These are phyloP conservation scores for Sphaeramia orbicularis DNA, from an alignment of 2,797 vertebrate species.

Conservation along the genomic window DNA sequence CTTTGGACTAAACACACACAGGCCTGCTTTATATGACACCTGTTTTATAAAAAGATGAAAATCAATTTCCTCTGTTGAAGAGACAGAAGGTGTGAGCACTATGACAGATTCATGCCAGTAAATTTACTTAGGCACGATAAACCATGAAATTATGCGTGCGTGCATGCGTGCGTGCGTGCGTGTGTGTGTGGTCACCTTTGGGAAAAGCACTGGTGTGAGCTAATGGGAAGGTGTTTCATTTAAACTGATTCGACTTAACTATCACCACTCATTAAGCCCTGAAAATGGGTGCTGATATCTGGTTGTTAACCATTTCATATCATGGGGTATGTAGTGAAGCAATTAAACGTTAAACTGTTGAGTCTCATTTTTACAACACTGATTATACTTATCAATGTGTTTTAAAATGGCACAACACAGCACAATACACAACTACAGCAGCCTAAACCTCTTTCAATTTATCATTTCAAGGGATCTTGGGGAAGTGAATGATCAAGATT, in stretches of 20 bases:
- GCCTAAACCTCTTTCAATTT: no score
- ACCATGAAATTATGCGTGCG: constrained; percentile 1
- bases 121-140: constrained; percentile 18
- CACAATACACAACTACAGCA: no score
- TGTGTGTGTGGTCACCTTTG: constrained; percentile 16
- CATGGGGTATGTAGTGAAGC: no score
- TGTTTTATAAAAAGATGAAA: constrained; percentile 30
- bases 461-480: neutral
- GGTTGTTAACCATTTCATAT: no score
- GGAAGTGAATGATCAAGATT: constrained; percentile 1
- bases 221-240: constrained; percentile 28
- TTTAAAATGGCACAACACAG: no score
- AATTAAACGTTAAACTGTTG: no score
- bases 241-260: neutral
- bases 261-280: neutral
- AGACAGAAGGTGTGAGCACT: constrained; percentile 7
- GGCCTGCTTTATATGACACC: constrained; percentile 13
- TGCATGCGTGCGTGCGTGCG: no score
- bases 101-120: constrained; percentile 7
- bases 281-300: neutral
- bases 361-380: no score
- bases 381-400: no score
- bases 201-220: constrained; percentile 15
- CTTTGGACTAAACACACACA: constrained; percentile 41
- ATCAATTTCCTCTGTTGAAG: constrained; percentile 42